Conservation (phyloP, 2,888 invertebrate species). For the Leptothorax acervorum region DNA sequence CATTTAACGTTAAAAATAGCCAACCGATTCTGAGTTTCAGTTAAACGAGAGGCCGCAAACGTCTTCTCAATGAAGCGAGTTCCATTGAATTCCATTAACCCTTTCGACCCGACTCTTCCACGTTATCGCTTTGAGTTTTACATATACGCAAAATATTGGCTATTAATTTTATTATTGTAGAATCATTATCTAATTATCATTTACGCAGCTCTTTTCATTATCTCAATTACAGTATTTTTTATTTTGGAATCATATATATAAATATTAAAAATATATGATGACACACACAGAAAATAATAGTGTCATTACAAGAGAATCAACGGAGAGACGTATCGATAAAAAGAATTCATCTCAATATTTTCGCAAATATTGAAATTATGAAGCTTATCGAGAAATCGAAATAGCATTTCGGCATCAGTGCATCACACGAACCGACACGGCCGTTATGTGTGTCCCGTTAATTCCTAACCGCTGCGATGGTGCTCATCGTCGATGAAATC, state of each 20-base stretch:
- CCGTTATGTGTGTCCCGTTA: slow-evolving; percentile 16
- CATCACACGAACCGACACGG: background rate
- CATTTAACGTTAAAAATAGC: slow-evolving; percentile 32
- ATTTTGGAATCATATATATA: background rate
- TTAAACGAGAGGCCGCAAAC: background rate
- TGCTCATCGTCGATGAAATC: slow-evolving; percentile 11
- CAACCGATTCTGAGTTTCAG: slow-evolving; percentile 16
- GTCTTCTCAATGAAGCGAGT: slow-evolving; percentile 25
- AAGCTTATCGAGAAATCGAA: background rate
- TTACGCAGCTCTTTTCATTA: background rate
- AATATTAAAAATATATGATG: background rate
- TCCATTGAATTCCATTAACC: slow-evolving; percentile 12
- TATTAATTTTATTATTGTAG: background rate
- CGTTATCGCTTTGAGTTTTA: background rate
- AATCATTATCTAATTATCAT: background rate
- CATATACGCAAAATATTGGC: background rate
- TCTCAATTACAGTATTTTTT: background rate
- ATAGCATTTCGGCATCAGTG: background rate
- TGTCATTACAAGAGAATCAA: background rate
- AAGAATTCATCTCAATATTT: background rate
- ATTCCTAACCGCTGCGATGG: background rate
- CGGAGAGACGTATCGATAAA: background rate
- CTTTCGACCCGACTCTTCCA: background rate
- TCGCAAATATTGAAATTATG: background rate
- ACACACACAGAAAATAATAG: background rate